Base-by-base conservation (phyloP, 2,797 vertebrate species). In the Alfaro cultratus region DNA sequence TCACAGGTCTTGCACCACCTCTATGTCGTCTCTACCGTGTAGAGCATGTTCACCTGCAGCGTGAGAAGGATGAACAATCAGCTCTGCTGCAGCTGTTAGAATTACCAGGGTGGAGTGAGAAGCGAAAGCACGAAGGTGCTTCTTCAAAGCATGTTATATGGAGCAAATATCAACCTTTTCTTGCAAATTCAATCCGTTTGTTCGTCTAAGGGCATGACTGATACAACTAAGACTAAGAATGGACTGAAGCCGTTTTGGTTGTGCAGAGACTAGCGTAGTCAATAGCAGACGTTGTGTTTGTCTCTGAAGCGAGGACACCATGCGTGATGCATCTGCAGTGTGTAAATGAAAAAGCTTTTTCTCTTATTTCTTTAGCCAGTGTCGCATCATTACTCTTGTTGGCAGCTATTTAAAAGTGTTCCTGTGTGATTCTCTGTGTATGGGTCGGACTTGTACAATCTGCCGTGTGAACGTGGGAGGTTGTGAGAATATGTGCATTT, bases 301-400 rank as follows among this genome's bases (percentile, higher is more conserved):
- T 46, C 26, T 70, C 60, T 68, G 57, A 75, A 49, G 79, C 83
- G 64, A 82, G 77, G 34, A 73, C 72, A 57, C 73, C 26, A 21
- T 55, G 41, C 31, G 71, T 51, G 82, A 79, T 8, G 79, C 47
- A 79, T 82, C 83, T 86, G 77, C 78, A 57, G 78, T 29, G 73
- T 74, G 71, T 73, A 89, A 91, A 89, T 87, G 68, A 88, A 87
- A 51, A 86, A 57, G 73, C 72, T 73, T 74, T 83, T 57, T 21
- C 18, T 34, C 39, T n/a, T 70, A 70, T 70, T 70, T 45, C 67
- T 68, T 51, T 57, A 45, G 79, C 62, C 71, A 36, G 71, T 49
- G 78, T 85, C 43, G 70, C 77, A 74, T 55, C 73, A 60, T 80
- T 80, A 76, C 74, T 87, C 73, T 81, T 85, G 76, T 43, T 82